Evolutionary conservation across 1,140 invertebrate species (phyloP).

Genomic region (Drosophila kanapiae): DNA sequence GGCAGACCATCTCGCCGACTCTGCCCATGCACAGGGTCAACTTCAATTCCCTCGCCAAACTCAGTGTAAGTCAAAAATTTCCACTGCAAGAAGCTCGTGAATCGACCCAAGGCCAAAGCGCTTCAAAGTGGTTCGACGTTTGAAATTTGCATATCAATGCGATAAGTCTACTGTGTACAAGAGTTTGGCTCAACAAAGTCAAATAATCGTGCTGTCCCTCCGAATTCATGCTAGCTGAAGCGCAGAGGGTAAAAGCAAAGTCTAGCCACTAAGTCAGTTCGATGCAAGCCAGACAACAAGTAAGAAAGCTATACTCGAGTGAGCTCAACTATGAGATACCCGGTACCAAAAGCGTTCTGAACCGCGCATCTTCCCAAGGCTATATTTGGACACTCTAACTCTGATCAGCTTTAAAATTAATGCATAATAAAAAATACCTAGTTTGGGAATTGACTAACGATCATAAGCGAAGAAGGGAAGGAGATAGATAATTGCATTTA

Average conservation of each 20-base stretch:
- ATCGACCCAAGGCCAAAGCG: conserved; percentile 66
- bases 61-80: conserved; percentile 40
- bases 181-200: conserved; percentile 40
- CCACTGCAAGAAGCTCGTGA: conserved; percentile 34
- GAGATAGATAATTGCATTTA: too few species aligned
- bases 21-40: not conserved
- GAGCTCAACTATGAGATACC: conserved; percentile 1
- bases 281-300: not conserved
- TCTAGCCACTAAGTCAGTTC: not conserved
- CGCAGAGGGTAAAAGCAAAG: conserved; percentile 18
- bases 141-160: conserved; percentile 69
- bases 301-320: conserved; percentile 15
- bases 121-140: conserved; percentile 66
- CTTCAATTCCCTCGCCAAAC: not conserved
- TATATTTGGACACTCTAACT: not conserved
- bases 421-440: too few species aligned
- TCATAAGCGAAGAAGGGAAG: too few species aligned
- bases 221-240: conserved; percentile 18
- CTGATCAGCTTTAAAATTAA: too few species aligned
- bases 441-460: too few species aligned
- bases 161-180: conserved; percentile 1
- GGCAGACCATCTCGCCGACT: too few species aligned
- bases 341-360: too few species aligned
- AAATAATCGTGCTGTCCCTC: conserved; percentile 50
- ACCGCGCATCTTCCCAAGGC: not conserved